These are phyloP conservation scores for Halcyon senegalensis DNA, from an alignment of 2,113 vertebrate genomes.

Conservation along the genomic window DNA sequence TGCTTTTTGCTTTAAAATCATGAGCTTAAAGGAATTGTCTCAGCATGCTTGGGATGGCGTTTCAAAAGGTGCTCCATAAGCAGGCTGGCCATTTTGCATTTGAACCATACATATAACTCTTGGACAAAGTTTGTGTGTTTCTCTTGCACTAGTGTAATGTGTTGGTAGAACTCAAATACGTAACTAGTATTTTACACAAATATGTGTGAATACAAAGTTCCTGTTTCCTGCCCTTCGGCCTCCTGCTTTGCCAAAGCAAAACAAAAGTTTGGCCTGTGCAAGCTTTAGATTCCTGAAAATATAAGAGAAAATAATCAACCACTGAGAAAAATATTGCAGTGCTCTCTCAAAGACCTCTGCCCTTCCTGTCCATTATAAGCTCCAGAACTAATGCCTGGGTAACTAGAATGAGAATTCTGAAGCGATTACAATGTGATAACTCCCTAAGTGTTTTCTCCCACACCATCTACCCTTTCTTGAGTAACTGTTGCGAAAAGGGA, in stretches of 20 bases:
- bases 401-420: background rate
- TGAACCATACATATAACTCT: background rate
- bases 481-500: background rate
- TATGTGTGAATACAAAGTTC: background rate
- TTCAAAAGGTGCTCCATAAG: background rate
- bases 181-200: background rate
- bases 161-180: background rate
- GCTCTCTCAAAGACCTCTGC: background rate
- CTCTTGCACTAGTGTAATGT: background rate
- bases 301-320: slow-evolving; percentile 36
- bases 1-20: background rate
- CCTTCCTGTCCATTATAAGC: background rate
- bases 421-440: background rate
- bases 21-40: background rate
- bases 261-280: slow-evolving; percentile 19
- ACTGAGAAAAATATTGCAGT: background rate
- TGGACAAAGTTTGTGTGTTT: background rate
- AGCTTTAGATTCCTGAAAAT: slow-evolving; percentile 55
- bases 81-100: background rate
- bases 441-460: background rate
- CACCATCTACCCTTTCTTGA: background rate
- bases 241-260: slow-evolving; percentile 21
- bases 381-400: background rate
- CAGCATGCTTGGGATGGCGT: background rate
- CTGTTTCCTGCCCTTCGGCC: slow-evolving; percentile 17